A percentile compares a stretch with the other conserved stretches of the same genome.
Evolutionary conservation across 2,797 vertebrate species (phyloP).

Genomic region (Cygnus olor): DNA sequence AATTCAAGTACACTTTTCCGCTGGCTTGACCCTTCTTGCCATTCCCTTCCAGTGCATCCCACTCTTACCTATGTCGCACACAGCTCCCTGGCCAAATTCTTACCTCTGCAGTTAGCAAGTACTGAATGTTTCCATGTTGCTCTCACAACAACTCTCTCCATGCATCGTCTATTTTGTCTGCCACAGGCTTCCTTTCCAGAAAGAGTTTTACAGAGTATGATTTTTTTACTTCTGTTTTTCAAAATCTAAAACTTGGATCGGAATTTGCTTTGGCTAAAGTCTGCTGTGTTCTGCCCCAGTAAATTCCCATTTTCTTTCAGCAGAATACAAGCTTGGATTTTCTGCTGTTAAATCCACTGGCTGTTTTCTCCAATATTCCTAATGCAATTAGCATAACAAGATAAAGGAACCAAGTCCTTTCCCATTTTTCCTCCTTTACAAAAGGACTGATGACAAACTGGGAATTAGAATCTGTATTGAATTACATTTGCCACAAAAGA

Average conservation of each 20-base stretch:
- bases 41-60: background rate
- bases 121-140: background rate
- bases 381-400: conserved; percentile 76
- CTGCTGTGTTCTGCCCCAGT: background rate
- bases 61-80: background rate
- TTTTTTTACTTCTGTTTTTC: background rate
- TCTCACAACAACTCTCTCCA: background rate
- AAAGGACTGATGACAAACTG: conserved; percentile 76
- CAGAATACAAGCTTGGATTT: background rate
- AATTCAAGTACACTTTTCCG: background rate
- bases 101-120: background rate
- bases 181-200: background rate
- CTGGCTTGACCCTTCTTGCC: background rate
- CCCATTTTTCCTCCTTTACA: conserved; percentile 69
- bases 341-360: conserved; percentile 7
- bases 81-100: background rate
- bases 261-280: background rate
- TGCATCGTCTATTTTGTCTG: background rate
- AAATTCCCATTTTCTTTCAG: conserved; percentile 42
- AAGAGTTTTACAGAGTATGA: background rate
- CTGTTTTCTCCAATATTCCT: conserved; percentile 68
- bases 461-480: conserved; percentile 84
- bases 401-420: conserved; percentile 70
- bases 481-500: conserved; percentile 88
- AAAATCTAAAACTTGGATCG: background rate